Evolutionary conservation across 2,888 invertebrate genomes (phyloP), one percentile per base, ranked within the genome.

Genomic region (Erebia aethiops): DNA sequence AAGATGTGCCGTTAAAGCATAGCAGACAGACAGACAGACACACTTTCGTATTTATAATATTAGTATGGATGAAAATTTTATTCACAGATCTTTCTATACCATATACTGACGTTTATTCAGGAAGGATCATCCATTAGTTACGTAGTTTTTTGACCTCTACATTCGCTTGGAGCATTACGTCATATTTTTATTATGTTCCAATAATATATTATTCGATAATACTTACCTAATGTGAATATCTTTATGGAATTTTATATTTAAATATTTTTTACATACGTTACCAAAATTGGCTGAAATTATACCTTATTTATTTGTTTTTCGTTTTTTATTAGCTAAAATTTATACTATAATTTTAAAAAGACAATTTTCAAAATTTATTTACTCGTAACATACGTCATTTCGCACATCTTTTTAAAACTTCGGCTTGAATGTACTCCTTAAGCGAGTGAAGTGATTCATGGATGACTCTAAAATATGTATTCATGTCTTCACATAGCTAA

Each of bases 401-500:
- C 35, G 7, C 46, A 46, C 46, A 11, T 46, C 46, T 46, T 13
- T 46, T 4, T 46, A 46, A 46, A 46, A 13, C 3, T 46, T 13
- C n/a, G 7, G 16, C 9, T 16, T n/a, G 14, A 8, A 51, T 52
- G n/a, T 9, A 9, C 8, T 52, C n/a, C 4, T 46, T 13, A 46
- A 46, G 52, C 9, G 16, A 52, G 52, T 52, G 16, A 46, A 11
- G 21, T 49, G 21, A 49, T 62, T 62, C 14, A 62, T 62, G 62
- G 62, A 62, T 62, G 62, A 62, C 18, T 41, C 46, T 5, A 18
- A 21, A 62, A 21, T 66, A 54, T 54, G 26, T 60, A 54, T 41
- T 46, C 11, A 13, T 64, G 57, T 61, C 43, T 64, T 71, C 49
- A 61, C 49, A 56, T 41, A 41, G 65, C 65, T 69, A 49, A 43